Evolutionary conservation across 1,140 invertebrate species (phyloP).

Genomic region (Philaenus spumarius): DNA sequence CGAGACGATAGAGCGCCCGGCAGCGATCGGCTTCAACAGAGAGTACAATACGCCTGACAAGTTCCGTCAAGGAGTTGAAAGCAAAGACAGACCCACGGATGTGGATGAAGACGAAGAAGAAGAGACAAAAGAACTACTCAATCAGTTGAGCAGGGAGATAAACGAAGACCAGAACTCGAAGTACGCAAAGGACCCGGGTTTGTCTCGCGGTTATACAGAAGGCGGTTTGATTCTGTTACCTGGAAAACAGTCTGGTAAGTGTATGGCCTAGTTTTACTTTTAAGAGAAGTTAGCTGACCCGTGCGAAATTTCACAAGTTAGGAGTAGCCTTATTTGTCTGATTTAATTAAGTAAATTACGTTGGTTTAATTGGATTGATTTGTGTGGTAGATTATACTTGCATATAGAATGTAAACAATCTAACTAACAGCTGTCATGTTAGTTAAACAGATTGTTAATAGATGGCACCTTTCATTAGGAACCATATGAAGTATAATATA

Average conservation of each 20-base stretch:
- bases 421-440: too few species aligned
- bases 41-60: constrained; percentile 45
- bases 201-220: constrained; percentile 39
- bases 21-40: constrained; percentile 4
- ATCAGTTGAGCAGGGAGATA: not conserved
- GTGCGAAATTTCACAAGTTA: too few species aligned
- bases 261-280: too few species aligned
- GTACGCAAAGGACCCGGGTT: not conserved
- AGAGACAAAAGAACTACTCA: not conserved
- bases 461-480: too few species aligned
- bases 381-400: too few species aligned
- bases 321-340: too few species aligned
- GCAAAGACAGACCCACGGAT: constrained; percentile 31
- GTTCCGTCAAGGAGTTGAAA: constrained; percentile 45
- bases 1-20: not conserved
- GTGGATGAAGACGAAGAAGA: not conserved
- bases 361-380: too few species aligned
- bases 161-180: not conserved
- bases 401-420: too few species aligned
- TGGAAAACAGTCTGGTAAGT: constrained; percentile 31
- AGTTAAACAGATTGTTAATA: too few species aligned
- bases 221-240: constrained; percentile 52
- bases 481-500: too few species aligned
- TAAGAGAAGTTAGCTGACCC: too few species aligned
- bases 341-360: too few species aligned